These are phyloP conservation scores for Pomacea canaliculata DNA, from an alignment of 2,888 invertebrate genomes.

Conservation along the genomic window DNA sequence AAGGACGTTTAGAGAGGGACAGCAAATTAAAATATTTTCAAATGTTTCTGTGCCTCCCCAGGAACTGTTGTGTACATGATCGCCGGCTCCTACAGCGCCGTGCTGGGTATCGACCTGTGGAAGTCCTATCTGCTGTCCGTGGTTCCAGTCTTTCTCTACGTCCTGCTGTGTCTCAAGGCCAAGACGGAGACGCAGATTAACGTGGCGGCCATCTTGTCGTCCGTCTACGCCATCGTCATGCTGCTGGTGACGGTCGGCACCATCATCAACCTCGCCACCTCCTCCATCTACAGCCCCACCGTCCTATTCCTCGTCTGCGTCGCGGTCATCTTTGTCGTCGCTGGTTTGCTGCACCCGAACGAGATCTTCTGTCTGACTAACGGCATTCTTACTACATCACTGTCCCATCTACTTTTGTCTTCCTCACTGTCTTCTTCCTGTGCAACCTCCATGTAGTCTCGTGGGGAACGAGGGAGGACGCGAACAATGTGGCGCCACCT, in stretches of 20 bases:
- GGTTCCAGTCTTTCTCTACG: conserved; percentile 89
- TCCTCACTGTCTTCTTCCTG: conserved; percentile 89
- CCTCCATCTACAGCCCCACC: conserved; percentile 75
- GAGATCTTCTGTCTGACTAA: conserved; percentile 75
- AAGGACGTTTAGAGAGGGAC: too few relatives aligned
- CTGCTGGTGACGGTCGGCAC: conserved; percentile 99
- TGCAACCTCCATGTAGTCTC: conserved; percentile 93
- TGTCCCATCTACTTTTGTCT: conserved; percentile 94
- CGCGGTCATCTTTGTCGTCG: conserved; percentile 96
- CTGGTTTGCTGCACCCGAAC: conserved; percentile 96
- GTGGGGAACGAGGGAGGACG: conserved; percentile 91
- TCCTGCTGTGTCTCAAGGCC: conserved; percentile 92
- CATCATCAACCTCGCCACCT: conserved; percentile 94
- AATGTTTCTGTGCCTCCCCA: neutral
- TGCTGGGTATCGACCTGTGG: conserved; percentile 96
- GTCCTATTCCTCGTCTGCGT: conserved; percentile 48
- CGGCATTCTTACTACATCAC: conserved; percentile 86
- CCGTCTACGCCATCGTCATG: conserved; percentile 96
- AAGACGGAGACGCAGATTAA: conserved; percentile 89
- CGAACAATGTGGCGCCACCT: conserved; percentile 54
- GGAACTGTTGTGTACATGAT: conserved; percentile 73
- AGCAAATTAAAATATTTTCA: too few relatives aligned
- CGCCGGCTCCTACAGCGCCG: conserved; percentile 98
- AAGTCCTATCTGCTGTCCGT: conserved; percentile 94
- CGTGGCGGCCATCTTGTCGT: conserved; percentile 72